Percentiles rank a stretch among this genome's conserved stretches.
phyloP scores from a whole-genome alignment of 2,113 vertebrate genomes.

The Anoura caudifer region DNA sequence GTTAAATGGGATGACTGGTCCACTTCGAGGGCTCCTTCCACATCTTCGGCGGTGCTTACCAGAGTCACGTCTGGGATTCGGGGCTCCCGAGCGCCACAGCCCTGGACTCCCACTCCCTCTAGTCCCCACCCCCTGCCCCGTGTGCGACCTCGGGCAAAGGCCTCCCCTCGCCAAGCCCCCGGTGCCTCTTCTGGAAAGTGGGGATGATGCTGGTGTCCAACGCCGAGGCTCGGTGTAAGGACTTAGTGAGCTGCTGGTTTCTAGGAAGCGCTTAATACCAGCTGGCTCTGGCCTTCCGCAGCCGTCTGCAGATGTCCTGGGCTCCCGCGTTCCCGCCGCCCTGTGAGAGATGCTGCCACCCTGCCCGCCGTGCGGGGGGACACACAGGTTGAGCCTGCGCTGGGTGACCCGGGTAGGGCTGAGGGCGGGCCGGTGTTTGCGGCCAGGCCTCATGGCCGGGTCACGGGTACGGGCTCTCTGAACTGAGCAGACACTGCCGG shows the following conservation, averaged over 20 bases:
- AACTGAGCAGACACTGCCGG: no score
- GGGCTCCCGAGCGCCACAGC: no score
- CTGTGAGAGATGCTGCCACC: fast-evolving
- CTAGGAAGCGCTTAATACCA: not conserved
- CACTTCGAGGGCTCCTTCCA: not conserved
- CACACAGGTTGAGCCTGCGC: not conserved
- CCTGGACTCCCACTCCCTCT: not conserved
- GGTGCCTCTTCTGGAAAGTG: not conserved
- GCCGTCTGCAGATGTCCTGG: fast-evolving
- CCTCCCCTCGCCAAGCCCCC: not conserved
- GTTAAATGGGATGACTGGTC: not conserved
- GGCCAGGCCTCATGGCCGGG: not conserved
- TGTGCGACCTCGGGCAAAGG: not conserved
- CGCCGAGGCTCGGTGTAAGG: not conserved
- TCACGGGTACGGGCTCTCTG: not conserved
- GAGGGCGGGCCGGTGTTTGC: not conserved
- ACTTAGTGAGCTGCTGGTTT: not conserved
- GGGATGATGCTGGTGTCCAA: no score
- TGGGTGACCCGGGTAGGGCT: not conserved
- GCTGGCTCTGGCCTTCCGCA: not conserved
- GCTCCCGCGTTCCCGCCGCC: fast-evolving
- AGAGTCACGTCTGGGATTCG: fast-evolving
- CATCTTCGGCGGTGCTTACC: not conserved
- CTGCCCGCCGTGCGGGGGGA: not conserved
- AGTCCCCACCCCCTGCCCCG: not conserved